A percentile compares a stretch with the other conserved stretches of the same genome.
These are phyloP conservation scores for Galeruca laticollis DNA, from an alignment of 2,888 invertebrate species.

Conservation along the genomic window DNA sequence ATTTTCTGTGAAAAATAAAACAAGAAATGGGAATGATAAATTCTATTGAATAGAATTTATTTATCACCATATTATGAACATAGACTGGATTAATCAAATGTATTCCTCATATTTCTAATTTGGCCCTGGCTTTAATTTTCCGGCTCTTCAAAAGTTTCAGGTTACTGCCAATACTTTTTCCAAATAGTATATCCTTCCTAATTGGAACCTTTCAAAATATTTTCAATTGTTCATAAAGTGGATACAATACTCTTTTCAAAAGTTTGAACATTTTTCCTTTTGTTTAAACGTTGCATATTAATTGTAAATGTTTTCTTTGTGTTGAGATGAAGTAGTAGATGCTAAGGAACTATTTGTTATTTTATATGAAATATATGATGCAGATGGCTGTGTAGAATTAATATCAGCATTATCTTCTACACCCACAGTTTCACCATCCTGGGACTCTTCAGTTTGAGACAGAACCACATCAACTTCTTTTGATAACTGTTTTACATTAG, in stretches of 20 bases:
- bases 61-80: no score
- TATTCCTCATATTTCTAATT: conserved; percentile 18
- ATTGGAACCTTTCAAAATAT: conserved; percentile 8
- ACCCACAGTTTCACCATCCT: not conserved
- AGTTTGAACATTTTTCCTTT: conserved; percentile 2
- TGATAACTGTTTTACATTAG: not conserved
- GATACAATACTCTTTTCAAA: conserved; percentile 15
- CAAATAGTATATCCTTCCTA: conserved; percentile 12
- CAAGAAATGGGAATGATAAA: no score
- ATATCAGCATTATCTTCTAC: not conserved
- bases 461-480: not conserved
- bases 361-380: conserved; percentile 5
- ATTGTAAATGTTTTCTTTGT: conserved; percentile 17
- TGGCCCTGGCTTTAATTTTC: conserved; percentile 9
- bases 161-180: conserved; percentile 5
- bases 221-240: conserved; percentile 9
- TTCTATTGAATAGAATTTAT: no score
- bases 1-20: no score
- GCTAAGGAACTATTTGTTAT: not conserved
- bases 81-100: not conserved
- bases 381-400: not conserved
- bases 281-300: conserved; percentile 7
- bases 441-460: not conserved
- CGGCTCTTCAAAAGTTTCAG: conserved; percentile 4
- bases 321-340: not conserved